Evolutionary conservation across 2,888 invertebrate genomes (phyloP).

Genomic region (Drosophila buzzatii): DNA sequence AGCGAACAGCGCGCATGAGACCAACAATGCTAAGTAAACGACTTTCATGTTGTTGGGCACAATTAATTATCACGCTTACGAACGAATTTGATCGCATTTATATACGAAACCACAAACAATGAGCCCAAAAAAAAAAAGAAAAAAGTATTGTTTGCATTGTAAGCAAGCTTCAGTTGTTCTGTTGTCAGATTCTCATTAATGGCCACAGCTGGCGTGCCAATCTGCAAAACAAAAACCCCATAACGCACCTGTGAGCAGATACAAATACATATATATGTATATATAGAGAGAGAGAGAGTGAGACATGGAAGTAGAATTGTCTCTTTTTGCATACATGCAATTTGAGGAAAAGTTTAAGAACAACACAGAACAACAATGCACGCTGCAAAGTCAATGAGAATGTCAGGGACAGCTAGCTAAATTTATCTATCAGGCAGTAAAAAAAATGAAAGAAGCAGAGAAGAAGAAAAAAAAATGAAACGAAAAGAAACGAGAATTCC

Average conservation of each 20-base stretch:
- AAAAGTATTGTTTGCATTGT: conserved; percentile 4
- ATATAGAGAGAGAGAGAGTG: background rate
- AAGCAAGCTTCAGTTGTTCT: conserved; percentile 10
- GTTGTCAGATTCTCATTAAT: conserved; percentile 14
- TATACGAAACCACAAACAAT: conserved; percentile 36
- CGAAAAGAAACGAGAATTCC: conserved; percentile 33
- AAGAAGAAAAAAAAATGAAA: conserved; percentile 1
- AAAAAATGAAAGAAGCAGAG: background rate
- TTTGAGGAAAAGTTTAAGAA: conserved; percentile 6
- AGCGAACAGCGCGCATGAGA: conserved; percentile 27
- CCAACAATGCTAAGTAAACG: conserved; percentile 25
- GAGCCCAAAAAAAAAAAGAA: background rate
- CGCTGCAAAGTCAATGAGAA: conserved; percentile 39
- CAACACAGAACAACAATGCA: conserved; percentile 8
- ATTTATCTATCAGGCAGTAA: conserved; percentile 32
- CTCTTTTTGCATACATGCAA: conserved; percentile 12
- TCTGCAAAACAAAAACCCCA: background rate
- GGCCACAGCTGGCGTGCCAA: conserved; percentile 18
- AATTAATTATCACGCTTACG: conserved; percentile 17
- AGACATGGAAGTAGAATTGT: background rate
- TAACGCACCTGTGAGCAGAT: conserved; percentile 18
- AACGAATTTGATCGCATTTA: conserved; percentile 18
- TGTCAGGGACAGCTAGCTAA: conserved; percentile 37
- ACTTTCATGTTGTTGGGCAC: conserved; percentile 54
- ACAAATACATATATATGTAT: background rate